These are phyloP conservation scores for Drosophila sp. DNA, from an alignment of 1,140 invertebrate genomes.

Conservation along the genomic window DNA sequence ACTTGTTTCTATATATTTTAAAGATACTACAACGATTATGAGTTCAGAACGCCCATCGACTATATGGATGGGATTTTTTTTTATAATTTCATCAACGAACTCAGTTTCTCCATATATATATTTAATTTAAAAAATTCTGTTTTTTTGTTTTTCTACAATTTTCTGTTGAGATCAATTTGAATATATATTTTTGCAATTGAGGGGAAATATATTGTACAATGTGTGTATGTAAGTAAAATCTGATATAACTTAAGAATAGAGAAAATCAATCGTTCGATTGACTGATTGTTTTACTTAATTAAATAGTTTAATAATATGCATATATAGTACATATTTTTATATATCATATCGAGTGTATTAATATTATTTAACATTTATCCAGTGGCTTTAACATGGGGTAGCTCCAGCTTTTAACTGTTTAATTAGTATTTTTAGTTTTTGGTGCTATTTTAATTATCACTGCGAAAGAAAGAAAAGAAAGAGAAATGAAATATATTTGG, in stretches of 20 bases:
- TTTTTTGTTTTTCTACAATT: constrained; percentile 41
- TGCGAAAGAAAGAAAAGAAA: constrained; percentile 28
- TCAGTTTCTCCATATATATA: constrained; percentile 4
- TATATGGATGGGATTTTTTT: neutral
- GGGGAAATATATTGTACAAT: constrained; percentile 30
- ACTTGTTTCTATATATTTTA: neutral
- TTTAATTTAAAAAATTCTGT: constrained; percentile 14
- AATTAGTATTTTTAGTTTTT: neutral
- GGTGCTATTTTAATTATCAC: constrained; percentile 58
- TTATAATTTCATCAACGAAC: constrained; percentile 14
- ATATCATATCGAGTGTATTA: neutral
- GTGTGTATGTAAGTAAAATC: constrained; percentile 20
- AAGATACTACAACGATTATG: neutral
- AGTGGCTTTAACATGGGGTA: constrained; percentile 9
- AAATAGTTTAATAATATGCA: neutral
- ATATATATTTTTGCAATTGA: constrained; percentile 38
- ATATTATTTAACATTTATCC: constrained; percentile 13
- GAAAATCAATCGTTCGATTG: neutral
- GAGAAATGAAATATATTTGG: constrained; percentile 29
- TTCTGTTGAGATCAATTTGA: constrained; percentile 72
- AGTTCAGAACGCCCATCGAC: neutral
- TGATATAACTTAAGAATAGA: constrained; percentile 6
- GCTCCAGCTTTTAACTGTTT: constrained; percentile 4
- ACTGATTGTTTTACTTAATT: neutral
- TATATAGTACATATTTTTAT: neutral